Evolutionary conservation across 2,113 vertebrate species (phyloP).

Genomic region (Eptesicus fuscus): DNA sequence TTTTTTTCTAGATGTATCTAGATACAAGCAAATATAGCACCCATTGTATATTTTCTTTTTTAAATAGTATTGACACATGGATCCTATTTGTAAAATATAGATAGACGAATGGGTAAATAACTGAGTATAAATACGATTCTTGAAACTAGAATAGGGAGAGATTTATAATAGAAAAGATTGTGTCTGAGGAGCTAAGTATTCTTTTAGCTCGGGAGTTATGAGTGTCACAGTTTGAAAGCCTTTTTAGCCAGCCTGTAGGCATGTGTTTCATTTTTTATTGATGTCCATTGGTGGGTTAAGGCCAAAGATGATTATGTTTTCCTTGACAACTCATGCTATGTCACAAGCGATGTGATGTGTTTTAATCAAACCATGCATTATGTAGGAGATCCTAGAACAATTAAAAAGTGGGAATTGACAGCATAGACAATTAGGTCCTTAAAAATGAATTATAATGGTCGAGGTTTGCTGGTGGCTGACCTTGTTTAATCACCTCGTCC

Average conservation of each 20-base stretch:
- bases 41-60: not conserved
- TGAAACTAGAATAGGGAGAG: not conserved
- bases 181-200: not conserved
- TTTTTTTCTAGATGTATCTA: not conserved
- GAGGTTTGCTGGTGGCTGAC: not conserved
- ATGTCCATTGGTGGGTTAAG: slow-evolving; percentile 6
- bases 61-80: not conserved
- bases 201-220: not conserved
- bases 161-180: not conserved
- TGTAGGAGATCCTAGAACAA: slow-evolving; percentile 74
- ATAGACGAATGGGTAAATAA: not conserved
- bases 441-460: slow-evolving; percentile 48
- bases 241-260: not conserved
- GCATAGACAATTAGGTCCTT: slow-evolving; percentile 64
- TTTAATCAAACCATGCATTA: slow-evolving; percentile 73
- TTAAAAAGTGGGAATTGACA: slow-evolving; percentile 63
- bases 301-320: slow-evolving; percentile 21
- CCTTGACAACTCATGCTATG: slow-evolving; percentile 27
- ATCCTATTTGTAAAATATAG: not conserved
- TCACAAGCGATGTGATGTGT: slow-evolving; percentile 43
- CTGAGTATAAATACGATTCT: not conserved
- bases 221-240: not conserved
- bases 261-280: slow-evolving; percentile 58
- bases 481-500: not conserved
- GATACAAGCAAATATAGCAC: not conserved